Evolutionary conservation across 2,888 invertebrate species (phyloP).

Genomic region (Plusia festucae): DNA sequence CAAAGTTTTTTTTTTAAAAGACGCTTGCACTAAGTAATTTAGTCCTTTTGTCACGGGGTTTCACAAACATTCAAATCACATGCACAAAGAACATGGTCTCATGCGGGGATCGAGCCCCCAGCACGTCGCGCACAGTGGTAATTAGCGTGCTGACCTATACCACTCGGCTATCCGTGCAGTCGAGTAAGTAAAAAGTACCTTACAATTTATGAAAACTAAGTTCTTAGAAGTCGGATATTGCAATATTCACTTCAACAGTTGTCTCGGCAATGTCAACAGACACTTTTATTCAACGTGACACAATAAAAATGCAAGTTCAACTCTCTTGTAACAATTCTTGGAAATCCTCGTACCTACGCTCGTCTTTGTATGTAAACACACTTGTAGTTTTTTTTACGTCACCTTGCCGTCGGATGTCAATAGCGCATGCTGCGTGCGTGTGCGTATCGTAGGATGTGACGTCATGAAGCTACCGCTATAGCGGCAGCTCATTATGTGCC

Average conservation of each 20-base stretch:
- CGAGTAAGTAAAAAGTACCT: background rate
- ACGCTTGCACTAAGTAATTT: too few species aligned
- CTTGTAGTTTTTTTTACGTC: conserved; percentile 43
- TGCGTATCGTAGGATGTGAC: conserved; percentile 71
- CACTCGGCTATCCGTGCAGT: too few species aligned
- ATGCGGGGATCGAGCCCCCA: too few species aligned
- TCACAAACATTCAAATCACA: too few species aligned
- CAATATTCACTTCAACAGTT: background rate
- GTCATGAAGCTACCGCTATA: conserved; percentile 64
- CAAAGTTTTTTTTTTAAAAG: too few species aligned
- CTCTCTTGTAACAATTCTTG: conserved; percentile 21
- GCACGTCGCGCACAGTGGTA: too few species aligned
- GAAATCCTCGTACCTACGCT: conserved; percentile 27
- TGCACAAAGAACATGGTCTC: too few species aligned
- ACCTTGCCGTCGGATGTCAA: conserved; percentile 62
- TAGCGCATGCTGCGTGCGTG: conserved; percentile 60
- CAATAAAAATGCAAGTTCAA: conserved; percentile 6
- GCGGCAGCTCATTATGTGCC: conserved; percentile 69
- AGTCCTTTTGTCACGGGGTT: too few species aligned
- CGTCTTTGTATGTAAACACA: conserved; percentile 57
- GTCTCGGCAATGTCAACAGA: conserved; percentile 11
- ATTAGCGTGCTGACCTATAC: too few species aligned
- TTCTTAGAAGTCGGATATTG: background rate
- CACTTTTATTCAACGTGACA: conserved; percentile 12
- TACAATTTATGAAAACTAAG: background rate